phyloP scores from a whole-genome alignment of 2,797 vertebrate genomes.

The Potorous gilbertii region DNA sequence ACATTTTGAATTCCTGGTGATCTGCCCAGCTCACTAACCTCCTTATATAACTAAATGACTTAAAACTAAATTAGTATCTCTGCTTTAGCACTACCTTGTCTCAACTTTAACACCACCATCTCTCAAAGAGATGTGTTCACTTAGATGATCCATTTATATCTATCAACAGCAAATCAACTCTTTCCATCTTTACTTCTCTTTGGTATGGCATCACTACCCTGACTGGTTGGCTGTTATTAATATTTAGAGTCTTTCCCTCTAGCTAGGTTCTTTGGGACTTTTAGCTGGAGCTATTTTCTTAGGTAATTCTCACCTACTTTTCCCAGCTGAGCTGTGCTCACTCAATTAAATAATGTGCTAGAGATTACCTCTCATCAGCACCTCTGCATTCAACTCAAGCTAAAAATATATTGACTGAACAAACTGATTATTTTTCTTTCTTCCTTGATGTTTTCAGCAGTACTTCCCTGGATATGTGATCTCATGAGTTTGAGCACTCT shows the following conservation, averaged over 20 bases:
- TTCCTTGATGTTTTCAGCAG: not conserved
- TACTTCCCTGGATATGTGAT: not conserved
- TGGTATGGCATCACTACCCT: not conserved
- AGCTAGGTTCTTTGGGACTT: not conserved
- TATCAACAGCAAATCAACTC: not conserved
- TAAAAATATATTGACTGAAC: slow-evolving; percentile 39
- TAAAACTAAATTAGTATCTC: not conserved
- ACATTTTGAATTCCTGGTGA: not conserved
- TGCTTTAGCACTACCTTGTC: not conserved
- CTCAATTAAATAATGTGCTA: slow-evolving; percentile 31
- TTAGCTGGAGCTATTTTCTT: not conserved
- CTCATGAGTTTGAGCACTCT: not conserved
- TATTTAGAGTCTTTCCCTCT: not conserved
- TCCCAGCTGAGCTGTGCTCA: slow-evolving; percentile 27
- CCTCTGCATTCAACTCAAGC: slow-evolving; percentile 30
- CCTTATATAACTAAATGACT: not conserved
- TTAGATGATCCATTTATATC: not conserved
- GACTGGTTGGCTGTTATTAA: not conserved
- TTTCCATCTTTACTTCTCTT: not conserved
- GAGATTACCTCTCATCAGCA: slow-evolving; percentile 6
- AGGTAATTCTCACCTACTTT: slow-evolving; percentile 11
- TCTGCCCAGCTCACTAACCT: not conserved
- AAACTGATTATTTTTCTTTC: slow-evolving; percentile 17
- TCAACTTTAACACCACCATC: not conserved
- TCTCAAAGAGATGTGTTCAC: not conserved